These are phyloP conservation scores for Rana temporaria DNA, from an alignment of 2,113 vertebrate species.

Conservation along the genomic window DNA sequence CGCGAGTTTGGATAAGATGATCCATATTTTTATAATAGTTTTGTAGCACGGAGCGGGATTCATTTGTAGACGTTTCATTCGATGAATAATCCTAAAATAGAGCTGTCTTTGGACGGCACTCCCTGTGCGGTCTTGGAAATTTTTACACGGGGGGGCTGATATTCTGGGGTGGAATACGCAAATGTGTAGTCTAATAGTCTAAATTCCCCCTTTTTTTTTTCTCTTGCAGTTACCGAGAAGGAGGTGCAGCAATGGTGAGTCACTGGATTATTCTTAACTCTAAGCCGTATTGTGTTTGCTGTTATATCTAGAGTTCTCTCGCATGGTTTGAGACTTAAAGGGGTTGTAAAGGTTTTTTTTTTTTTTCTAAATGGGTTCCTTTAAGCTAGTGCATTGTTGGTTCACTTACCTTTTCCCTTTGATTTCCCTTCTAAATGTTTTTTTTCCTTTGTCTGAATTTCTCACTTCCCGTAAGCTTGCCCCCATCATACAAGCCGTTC, in stretches of 20 bases:
- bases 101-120: not conserved
- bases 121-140: constrained; percentile 5
- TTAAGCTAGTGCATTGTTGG: too few relatives aligned
- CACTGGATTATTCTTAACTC: not conserved
- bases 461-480: too few relatives aligned
- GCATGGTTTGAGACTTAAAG: too few relatives aligned
- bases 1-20: constrained; percentile 1
- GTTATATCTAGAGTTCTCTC: too few relatives aligned
- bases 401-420: too few relatives aligned
- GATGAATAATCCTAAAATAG: constrained; percentile 30
- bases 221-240: constrained; percentile 90
- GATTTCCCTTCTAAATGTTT: too few relatives aligned
- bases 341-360: too few relatives aligned
- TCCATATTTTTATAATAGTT: not conserved
- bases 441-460: too few relatives aligned
- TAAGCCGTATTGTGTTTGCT: not conserved
- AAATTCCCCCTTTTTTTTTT: constrained; percentile 64
- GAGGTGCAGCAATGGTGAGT: constrained; percentile 97
- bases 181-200: constrained; percentile 47
- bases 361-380: too few relatives aligned
- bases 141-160: not conserved
- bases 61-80: constrained; percentile 20
- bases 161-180: not conserved
- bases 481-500: too few relatives aligned
- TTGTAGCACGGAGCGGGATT: constrained; percentile 16